Percentiles rank a stretch among this genome's conserved stretches.
Conservation (phyloP, 2,113 vertebrate species). For the Notothenia rossii region DNA sequence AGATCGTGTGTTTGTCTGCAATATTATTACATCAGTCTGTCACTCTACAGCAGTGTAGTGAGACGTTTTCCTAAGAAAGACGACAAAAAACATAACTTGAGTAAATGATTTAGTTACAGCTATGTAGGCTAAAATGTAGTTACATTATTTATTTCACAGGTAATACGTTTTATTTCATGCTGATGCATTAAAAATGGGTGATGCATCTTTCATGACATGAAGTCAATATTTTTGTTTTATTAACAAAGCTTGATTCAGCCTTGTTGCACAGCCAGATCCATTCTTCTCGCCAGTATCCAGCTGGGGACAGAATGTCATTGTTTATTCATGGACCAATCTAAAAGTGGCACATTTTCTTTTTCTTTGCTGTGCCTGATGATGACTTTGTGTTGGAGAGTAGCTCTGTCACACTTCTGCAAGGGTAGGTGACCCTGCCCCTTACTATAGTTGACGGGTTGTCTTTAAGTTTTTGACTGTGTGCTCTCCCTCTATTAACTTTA, state of each 20-base stretch:
- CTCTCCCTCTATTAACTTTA: not conserved
- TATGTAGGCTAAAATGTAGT: too few species aligned
- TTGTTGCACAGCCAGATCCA: slow-evolving; percentile 38
- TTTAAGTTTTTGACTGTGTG: not conserved
- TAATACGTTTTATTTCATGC: slow-evolving; percentile 20
- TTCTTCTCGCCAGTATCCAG: slow-evolving; percentile 49
- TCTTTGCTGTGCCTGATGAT: slow-evolving; percentile 15
- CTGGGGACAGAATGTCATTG: slow-evolving; percentile 63
- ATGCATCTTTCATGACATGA: slow-evolving; percentile 69
- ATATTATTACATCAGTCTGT: not conserved
- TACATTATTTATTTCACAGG: slow-evolving; percentile 18
- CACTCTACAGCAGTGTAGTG: not conserved
- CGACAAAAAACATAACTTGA: not conserved
- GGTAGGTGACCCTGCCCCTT: not conserved
- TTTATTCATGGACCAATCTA: slow-evolving; percentile 66
- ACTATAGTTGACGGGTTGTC: not conserved
- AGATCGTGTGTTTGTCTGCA: not conserved
- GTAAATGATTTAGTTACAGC: too few species aligned
- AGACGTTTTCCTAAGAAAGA: not conserved
- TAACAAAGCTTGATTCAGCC: slow-evolving; percentile 62
- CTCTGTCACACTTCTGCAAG: not conserved
- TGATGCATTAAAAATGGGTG: slow-evolving; percentile 29
- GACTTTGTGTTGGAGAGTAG: slow-evolving; percentile 28
- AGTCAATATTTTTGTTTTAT: slow-evolving; percentile 73
- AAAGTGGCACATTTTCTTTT: slow-evolving; percentile 31